Evolutionary conservation across 1,140 invertebrate genomes (phyloP), one percentile per base, ranked within the genome.

Genomic region (Helicoverpa zea): DNA sequence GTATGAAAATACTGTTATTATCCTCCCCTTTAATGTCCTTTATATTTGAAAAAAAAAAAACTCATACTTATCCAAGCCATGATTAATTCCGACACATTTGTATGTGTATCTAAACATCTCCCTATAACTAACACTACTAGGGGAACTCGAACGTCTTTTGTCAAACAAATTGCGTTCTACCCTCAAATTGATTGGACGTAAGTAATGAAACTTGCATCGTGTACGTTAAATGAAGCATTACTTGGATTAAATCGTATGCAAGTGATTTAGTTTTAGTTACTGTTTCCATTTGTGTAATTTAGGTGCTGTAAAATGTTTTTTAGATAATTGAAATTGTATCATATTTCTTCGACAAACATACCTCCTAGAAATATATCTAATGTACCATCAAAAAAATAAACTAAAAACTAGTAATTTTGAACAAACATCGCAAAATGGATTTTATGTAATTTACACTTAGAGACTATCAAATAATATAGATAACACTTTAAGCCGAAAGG

Each of bases 391-490:
- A 23, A 23, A 23, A 23, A 23, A 23, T 2, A 23, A 23, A 23
- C 0, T 23, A 1, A 2, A 23, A 23, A 23, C 23, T 0, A 23
- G 23, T 23, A 23, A 23, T 23, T 23, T 23, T 23, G n/a, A 23
- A 23, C 23, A 23, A 23, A 23, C 2, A 23, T 2, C 0, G 23
- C 23, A 23, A 23, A 23, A 23, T 23, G 23, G 23, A 23, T 23
- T 23, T 23, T 23, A n/a, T 23, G 23, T 1, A 23, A 23, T 23
- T 23, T 1, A 23, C 23, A 23, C 23, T 23, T 12, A 43, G 30
- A 35, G 54, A n/a, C 30, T 56, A 58, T 47, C 35, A 43, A 59
- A 74, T 59, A 61, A 47, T 74, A 74, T 54, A 74, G 30, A 30
- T 23, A 23, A 23, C 23, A 47, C 14, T 68, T 11, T 52, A 52